These are phyloP conservation scores for Takifugu ocellatus DNA, from an alignment of 2,797 vertebrate genomes.

Conservation along the genomic window DNA sequence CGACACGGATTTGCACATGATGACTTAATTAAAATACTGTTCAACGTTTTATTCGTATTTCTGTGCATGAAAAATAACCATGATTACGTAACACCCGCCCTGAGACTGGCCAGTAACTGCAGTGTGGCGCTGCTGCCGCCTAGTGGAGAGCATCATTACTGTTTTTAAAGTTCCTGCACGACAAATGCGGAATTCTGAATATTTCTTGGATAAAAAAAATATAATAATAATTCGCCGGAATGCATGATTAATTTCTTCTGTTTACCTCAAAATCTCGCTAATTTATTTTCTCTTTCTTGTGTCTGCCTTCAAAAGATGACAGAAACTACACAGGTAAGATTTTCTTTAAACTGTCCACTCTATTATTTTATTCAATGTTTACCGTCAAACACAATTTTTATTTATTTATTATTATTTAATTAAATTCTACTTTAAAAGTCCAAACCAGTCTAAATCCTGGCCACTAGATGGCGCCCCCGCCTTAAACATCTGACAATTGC, in stretches of 20 bases:
- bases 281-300: conserved; percentile 16
- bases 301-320: conserved; percentile 63
- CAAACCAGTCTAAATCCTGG: too few species aligned
- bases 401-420: too few species aligned
- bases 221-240: too few species aligned
- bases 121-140: conserved; percentile 35
- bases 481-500: not conserved
- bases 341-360: not conserved
- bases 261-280: too few species aligned
- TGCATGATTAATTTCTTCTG: too few species aligned
- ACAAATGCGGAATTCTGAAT: too few species aligned
- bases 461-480: conserved; percentile 55
- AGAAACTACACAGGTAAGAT: conserved; percentile 77
- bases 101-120: not conserved
- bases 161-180: too few species aligned
- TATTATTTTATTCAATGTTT: too few species aligned
- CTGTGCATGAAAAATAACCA: not conserved
- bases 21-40: not conserved
- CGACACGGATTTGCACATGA: not conserved
- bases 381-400: not conserved
- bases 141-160: conserved; percentile 33
- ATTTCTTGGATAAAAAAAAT: too few species aligned
- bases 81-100: conserved; percentile 32
- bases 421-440: not conserved
- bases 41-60: not conserved